These are phyloP conservation scores for Okamejei kenojei DNA, from an alignment of 2,797 vertebrate genomes.

Conservation along the genomic window DNA sequence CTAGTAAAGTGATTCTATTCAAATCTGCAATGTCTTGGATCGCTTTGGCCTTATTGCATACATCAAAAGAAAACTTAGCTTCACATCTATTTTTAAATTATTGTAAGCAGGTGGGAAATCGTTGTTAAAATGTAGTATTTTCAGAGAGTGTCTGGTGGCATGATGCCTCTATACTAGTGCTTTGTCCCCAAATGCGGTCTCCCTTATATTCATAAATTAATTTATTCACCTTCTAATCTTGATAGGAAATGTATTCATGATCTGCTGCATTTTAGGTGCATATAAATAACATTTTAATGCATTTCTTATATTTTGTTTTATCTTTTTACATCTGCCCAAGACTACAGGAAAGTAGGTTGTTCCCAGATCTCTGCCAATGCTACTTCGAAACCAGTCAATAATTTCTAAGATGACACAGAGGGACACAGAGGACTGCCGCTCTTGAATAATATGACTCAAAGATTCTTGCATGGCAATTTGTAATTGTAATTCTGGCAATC, in stretches of 20 bases:
- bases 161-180: neutral
- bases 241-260: neutral
- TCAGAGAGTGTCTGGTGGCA: neutral
- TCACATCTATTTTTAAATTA: conserved; percentile 7
- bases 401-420: neutral
- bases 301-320: neutral
- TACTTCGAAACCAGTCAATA: neutral
- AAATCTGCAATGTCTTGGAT: neutral
- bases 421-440: neutral
- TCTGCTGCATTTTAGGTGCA: neutral
- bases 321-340: neutral
- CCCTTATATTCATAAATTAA: neutral
- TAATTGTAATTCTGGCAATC: neutral
- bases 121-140: neutral
- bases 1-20: neutral
- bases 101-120: neutral
- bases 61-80: neutral
- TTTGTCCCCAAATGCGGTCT: neutral
- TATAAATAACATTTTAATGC: neutral
- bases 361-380: neutral
- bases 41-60: neutral
- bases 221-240: neutral
- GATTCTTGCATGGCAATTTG: neutral
- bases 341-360: neutral
- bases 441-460: neutral